Evolutionary conservation across 1,140 invertebrate species (phyloP).

Genomic region (Tetramorium parvispinum): DNA sequence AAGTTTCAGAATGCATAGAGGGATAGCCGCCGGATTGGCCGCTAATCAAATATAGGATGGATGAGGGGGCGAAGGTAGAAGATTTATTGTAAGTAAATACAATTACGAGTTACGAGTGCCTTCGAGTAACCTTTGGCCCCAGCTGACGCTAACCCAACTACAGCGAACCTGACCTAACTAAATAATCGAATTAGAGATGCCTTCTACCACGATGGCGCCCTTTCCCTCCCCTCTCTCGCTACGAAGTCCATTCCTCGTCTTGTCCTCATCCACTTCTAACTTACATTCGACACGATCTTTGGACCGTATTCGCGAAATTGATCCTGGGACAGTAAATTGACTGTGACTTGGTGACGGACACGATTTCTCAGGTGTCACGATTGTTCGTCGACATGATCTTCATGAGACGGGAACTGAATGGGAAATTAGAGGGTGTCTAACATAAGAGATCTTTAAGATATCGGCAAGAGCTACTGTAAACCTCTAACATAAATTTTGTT

Average conservation of each 20-base stretch:
- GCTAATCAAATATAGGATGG: conserved; percentile 70
- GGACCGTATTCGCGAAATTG: conserved; percentile 13
- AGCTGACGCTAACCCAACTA: conserved; percentile 73
- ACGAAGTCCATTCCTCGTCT: conserved; percentile 45
- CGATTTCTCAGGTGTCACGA: conserved; percentile 31
- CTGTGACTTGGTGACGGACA: conserved; percentile 24
- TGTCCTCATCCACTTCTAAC: conserved; percentile 1
- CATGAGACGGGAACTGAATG: background rate
- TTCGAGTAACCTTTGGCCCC: conserved; percentile 70
- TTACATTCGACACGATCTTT: conserved; percentile 19
- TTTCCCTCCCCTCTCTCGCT: background rate
- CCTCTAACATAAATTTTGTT: background rate
- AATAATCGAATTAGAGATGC: conserved; percentile 76
- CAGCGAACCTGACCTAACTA: conserved; percentile 74
- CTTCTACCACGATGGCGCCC: conserved; percentile 36
- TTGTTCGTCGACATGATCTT: background rate
- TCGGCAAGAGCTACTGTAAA: background rate
- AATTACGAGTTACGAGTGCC: conserved; percentile 78
- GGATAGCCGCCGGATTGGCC: conserved; percentile 42
- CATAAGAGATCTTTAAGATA: background rate
- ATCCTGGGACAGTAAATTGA: conserved; percentile 8
- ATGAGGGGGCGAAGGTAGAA: conserved; percentile 55
- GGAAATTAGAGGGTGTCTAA: background rate
- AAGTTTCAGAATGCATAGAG: conserved; percentile 17
- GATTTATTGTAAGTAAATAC: conserved; percentile 80